Base-by-base conservation (phyloP, 2,888 invertebrate species). In the Acanthosepion lycidas region DNA sequence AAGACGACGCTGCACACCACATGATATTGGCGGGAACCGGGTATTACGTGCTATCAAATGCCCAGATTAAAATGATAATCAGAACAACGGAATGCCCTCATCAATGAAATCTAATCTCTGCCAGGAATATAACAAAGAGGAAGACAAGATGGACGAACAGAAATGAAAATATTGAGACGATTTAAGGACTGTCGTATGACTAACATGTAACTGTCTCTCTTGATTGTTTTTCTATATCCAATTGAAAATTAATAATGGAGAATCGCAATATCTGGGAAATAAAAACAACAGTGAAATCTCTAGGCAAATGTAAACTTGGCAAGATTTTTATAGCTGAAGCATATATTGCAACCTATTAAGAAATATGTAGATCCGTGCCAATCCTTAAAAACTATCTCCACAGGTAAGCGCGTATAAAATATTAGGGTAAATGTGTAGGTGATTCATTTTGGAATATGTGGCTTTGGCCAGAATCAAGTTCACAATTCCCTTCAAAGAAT, bases 11-110 rank as follows among this genome's bases (percentile, higher is more conserved):
- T n/a, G n/a, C 78, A 12, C 78, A 78, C 78, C 33, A 78, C 78
- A 78, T 78, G n/a, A 78, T 78, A 78, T 33, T 78, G n/a, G 78
- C n/a, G 78, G 18, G 78, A n/a, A 18, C n/a, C 78, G n/a, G n/a
- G 78, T 78, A 78, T 78, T 78, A 78, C 33, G n/a, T n/a, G 78
- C 78, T 78, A 78, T 78, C 78, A 33, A 33, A 78, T 78, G 33
- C n/a, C 78, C 78, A 78, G 78, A 78, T 78, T 78, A 78, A n/a
- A 78, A 78, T 78, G 78, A 78, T 78, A 78, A 78, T 78, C n/a
- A 78, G 78, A 78, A 78, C n/a, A 78, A 78, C 78, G 78, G 78
- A 78, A 78, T 78, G 78, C 78, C n/a, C 78, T 78, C 78, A 78
- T 78, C 78, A 78, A 78, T n/a, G 78, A 78, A 78, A 78, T 18